Conservation (phyloP, 2,888 invertebrate genomes). For the Thymelicus acteon region DNA sequence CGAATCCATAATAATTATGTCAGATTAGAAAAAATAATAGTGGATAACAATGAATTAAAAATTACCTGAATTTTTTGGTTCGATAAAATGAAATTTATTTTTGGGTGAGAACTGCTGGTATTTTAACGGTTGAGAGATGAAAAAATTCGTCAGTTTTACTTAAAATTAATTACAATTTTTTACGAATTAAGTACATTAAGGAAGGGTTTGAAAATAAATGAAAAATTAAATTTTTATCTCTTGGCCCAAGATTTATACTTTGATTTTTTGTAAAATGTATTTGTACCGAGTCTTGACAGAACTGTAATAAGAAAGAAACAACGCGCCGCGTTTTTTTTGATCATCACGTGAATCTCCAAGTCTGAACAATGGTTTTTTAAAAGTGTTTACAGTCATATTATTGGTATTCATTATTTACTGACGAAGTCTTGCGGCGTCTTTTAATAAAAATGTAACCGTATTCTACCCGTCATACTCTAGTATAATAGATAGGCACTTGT, state of each 20-base stretch:
- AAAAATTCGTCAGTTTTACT: conserved; percentile 1
- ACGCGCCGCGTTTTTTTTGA: conserved; percentile 47
- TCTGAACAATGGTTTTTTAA: conserved; percentile 62
- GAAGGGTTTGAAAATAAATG: neutral
- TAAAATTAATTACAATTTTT: neutral
- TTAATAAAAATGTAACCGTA: conserved; percentile 41
- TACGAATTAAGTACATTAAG: neutral
- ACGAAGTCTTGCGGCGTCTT: conserved; percentile 50
- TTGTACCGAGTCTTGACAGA: conserved; percentile 67
- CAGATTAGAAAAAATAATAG: neutral
- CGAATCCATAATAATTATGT: no score
- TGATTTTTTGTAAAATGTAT: conserved; percentile 33
- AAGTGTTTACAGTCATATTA: conserved; percentile 55
- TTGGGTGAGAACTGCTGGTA: conserved; percentile 25
- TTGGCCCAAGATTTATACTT: conserved; percentile 21
- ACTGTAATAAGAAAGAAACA: conserved; percentile 49
- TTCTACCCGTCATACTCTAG: conserved; percentile 46
- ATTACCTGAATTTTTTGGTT: no score
- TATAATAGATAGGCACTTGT: conserved; percentile 61
- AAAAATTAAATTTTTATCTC: conserved; percentile 25
- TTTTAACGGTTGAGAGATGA: conserved; percentile 28
- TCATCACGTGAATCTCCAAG: conserved; percentile 53
- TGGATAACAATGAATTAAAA: no score
- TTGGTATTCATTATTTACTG: conserved; percentile 52
- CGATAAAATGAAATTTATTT: conserved; percentile 6